phyloP scores from a whole-genome alignment of 2,113 vertebrate species.

The Rhinolophus ferrumequinum region DNA sequence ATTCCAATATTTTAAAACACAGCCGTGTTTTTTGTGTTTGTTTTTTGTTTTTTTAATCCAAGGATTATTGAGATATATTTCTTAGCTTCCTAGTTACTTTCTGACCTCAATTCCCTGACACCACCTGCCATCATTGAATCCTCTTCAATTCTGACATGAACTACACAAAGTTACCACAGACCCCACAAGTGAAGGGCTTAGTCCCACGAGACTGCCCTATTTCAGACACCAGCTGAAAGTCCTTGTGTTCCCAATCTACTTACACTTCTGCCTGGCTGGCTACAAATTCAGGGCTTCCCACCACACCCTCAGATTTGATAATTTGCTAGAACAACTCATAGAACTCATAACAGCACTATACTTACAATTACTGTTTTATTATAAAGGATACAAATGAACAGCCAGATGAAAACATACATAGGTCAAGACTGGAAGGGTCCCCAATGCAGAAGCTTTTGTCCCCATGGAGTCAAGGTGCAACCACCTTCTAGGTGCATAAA shows the following conservation, averaged over 20 bases:
- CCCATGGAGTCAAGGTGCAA: background rate
- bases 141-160: background rate
- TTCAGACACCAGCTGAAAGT: background rate
- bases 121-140: background rate
- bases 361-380: background rate
- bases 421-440: background rate
- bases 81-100: background rate
- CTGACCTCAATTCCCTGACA: background rate
- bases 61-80: background rate
- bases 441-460: background rate
- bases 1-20: background rate
- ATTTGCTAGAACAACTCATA: background rate
- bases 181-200: background rate
- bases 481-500: background rate
- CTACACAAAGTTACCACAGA: background rate
- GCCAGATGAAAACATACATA: background rate
- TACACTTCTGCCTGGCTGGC: background rate
- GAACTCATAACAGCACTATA: background rate
- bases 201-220: background rate
- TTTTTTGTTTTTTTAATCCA: background rate
- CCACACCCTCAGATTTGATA: background rate
- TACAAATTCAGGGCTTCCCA: background rate
- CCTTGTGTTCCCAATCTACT: background rate
- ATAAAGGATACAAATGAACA: background rate
- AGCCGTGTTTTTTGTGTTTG: background rate